phyloP scores from a whole-genome alignment of 2,888 invertebrate species.

The Himalopsyche anomala region DNA sequence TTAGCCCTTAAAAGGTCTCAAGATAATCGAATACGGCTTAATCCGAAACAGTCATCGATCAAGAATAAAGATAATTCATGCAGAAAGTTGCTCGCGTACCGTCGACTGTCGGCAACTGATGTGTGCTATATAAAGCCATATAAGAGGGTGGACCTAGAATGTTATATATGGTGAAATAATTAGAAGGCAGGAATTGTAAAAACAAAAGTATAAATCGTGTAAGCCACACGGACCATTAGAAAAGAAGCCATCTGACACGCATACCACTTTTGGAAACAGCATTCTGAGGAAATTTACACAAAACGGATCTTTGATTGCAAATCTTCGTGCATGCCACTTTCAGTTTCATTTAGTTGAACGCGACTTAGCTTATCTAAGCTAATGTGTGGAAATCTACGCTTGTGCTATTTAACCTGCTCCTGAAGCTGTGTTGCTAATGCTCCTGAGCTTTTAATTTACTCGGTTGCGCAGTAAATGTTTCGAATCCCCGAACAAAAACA shows the following conservation, averaged over 20 bases:
- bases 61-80: no score
- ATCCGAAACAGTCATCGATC: no score
- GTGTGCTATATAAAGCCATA: constrained; percentile 19
- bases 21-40: no score
- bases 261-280: constrained; percentile 3
- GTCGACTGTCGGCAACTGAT: not conserved
- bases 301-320: constrained; percentile 2
- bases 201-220: constrained; percentile 37
- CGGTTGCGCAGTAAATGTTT: no score
- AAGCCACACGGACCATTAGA: constrained; percentile 22
- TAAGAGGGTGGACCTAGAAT: not conserved
- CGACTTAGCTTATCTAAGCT: not conserved
- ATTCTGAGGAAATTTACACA: constrained; percentile 3
- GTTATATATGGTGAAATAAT: constrained; percentile 42
- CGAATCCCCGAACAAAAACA: no score
- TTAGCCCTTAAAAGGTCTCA: no score
- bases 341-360: not conserved
- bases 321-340: not conserved
- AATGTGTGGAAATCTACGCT: no score
- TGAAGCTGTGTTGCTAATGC: no score
- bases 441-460: no score
- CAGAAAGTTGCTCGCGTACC: not conserved
- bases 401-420: no score
- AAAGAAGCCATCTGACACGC: constrained; percentile 21
- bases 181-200: constrained; percentile 37